Conservation (phyloP, 2,888 invertebrate genomes). For the Eristalis tenax region DNA sequence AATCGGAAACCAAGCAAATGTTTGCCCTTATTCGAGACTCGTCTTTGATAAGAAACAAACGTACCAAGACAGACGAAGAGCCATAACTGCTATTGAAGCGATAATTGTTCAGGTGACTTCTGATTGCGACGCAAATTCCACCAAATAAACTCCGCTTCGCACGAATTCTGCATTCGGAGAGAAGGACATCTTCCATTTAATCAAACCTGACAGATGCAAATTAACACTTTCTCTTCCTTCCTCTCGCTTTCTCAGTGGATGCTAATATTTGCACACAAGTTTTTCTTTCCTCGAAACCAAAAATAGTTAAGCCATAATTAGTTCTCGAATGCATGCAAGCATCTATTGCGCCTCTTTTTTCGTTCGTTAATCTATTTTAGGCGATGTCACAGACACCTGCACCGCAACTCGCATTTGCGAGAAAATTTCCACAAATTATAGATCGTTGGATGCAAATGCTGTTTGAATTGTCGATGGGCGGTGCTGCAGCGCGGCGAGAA, state of each 20-base stretch:
- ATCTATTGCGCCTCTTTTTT: constrained; percentile 21
- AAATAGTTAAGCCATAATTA: constrained; percentile 28
- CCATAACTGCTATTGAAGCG: no score
- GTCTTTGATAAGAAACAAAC: no score
- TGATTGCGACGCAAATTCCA: no score
- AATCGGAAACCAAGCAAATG: no score
- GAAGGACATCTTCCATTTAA: not conserved
- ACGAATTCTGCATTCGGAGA: not conserved
- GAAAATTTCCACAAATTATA: constrained; percentile 28
- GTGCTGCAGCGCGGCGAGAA: constrained; percentile 2
- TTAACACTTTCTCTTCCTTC: not conserved
- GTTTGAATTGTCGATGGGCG: constrained; percentile 34
- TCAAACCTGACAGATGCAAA: not conserved
- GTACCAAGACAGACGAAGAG: no score
- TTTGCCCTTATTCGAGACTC: no score
- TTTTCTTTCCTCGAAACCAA: not conserved
- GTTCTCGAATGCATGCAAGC: constrained; percentile 13
- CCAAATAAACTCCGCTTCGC: no score
- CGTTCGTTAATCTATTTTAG: constrained; percentile 34
- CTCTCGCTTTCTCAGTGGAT: not conserved
- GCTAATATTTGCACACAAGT: not conserved
- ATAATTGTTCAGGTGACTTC: no score
- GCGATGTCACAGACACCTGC: constrained; percentile 57
- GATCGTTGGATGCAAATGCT: constrained; percentile 28
- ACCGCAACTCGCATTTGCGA: constrained; percentile 10